Evolutionary conservation across 2,113 vertebrate genomes (phyloP).

Genomic region (Centrocercus urophasianus): DNA sequence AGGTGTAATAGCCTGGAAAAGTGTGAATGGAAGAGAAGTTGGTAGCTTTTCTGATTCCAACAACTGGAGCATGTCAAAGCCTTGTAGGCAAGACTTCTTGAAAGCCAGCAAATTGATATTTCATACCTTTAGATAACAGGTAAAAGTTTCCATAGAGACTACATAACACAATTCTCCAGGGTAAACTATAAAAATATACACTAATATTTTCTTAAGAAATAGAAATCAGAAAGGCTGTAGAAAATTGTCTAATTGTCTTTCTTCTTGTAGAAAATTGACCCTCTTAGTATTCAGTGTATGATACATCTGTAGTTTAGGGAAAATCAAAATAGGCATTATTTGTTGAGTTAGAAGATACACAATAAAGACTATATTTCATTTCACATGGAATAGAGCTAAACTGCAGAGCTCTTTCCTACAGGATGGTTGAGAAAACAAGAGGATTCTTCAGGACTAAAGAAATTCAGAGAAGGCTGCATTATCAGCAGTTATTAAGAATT

Average conservation of each 20-base stretch:
- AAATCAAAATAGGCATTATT: neutral
- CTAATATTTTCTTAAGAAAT: neutral
- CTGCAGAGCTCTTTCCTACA: neutral
- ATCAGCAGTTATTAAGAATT: neutral
- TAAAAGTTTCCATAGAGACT: neutral
- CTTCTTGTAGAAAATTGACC: neutral
- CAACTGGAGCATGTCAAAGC: neutral
- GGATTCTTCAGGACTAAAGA: neutral
- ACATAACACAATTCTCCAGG: neutral
- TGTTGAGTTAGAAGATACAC: neutral
- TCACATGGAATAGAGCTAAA: neutral
- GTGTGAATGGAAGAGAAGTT: neutral
- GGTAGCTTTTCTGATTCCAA: neutral
- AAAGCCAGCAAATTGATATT: neutral
- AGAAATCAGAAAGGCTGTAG: neutral
- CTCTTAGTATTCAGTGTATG: neutral
- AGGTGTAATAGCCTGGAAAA: neutral
- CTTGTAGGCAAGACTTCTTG: neutral
- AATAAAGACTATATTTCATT: neutral
- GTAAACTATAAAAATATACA: neutral
- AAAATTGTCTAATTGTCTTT: neutral
- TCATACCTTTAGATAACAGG: neutral
- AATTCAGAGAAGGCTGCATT: neutral
- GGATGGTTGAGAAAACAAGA: neutral
- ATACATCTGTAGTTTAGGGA: accelerated